Conservation (phyloP, 2,113 vertebrate species). For the Lipotes vexillifer region DNA sequence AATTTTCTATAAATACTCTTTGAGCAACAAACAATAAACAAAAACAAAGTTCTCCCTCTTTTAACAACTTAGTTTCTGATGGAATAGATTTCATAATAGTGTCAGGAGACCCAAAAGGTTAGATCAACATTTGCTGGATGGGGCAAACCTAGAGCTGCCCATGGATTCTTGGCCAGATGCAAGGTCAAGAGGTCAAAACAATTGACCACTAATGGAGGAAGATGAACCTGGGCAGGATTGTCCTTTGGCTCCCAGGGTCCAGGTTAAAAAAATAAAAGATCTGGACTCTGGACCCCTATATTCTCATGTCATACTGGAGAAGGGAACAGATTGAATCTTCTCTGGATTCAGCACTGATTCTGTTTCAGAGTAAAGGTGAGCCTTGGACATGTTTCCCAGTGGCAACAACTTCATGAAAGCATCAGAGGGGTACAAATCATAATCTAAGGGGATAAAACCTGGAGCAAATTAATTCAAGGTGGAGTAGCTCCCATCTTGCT, state of each 20-base stretch:
- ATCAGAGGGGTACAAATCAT: background rate
- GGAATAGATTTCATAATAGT: slow-evolving; percentile 68
- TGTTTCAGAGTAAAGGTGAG: background rate
- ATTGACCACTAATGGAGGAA: slow-evolving; percentile 69
- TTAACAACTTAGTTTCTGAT: slow-evolving; percentile 32
- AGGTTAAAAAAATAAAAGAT: slow-evolving; percentile 20
- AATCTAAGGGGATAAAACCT: background rate
- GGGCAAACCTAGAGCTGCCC: slow-evolving; percentile 57
- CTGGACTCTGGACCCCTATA: background rate
- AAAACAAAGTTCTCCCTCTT: slow-evolving; percentile 57
- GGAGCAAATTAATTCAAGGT: background rate
- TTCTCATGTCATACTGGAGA: background rate
- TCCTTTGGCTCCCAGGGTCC: background rate
- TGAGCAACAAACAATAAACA: slow-evolving; percentile 51
- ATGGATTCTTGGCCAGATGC: slow-evolving; percentile 52
- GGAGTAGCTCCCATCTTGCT: background rate
- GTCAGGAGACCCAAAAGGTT: slow-evolving; percentile 74
- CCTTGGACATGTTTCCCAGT: background rate
- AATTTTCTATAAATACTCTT: background rate
- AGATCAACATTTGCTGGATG: slow-evolving; percentile 78
- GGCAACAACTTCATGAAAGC: background rate
- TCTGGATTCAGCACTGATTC: background rate
- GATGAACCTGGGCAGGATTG: background rate
- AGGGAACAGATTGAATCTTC: background rate
- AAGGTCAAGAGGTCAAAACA: slow-evolving; percentile 81